Conservation (phyloP, 2,113 vertebrate genomes). For the Atlantisia rogersi region DNA sequence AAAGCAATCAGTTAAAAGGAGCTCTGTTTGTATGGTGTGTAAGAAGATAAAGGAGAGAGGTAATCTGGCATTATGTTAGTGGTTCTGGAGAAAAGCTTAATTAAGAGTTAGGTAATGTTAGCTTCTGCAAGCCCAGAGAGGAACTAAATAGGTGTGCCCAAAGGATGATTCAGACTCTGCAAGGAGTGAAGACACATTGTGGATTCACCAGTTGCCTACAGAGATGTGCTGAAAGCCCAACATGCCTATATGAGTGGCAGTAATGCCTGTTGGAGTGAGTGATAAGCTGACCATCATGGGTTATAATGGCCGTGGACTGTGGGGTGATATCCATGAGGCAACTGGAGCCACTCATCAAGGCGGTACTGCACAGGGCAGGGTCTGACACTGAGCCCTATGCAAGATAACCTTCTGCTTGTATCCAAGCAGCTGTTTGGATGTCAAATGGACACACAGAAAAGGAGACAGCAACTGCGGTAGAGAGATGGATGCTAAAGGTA, state of each 20-base stretch:
- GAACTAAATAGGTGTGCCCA: not conserved
- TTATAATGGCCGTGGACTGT: not conserved
- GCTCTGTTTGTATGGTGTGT: not conserved
- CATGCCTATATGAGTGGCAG: not conserved
- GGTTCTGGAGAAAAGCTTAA: not conserved
- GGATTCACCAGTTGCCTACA: not conserved
- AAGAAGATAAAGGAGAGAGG: not conserved
- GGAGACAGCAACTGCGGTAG: not conserved
- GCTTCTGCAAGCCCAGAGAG: not conserved
- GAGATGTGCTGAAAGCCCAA: not conserved
- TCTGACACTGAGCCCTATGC: not conserved
- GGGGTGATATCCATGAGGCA: not conserved
- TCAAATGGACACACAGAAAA: not conserved
- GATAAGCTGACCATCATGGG: accelerated
- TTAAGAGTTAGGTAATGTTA: not conserved
- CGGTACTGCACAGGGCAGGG: not conserved
- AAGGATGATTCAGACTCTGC: not conserved
- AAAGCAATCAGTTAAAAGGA: not conserved
- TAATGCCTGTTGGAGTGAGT: not conserved
- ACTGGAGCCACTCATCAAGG: not conserved
- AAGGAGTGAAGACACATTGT: not conserved
- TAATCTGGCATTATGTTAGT: not conserved
- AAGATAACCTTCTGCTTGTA: not conserved
- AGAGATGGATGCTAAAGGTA: not conserved
- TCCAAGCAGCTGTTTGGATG: not conserved